phyloP scores from a whole-genome alignment of 2,113 vertebrate genomes.

The Phalacrocorax brasilianus region DNA sequence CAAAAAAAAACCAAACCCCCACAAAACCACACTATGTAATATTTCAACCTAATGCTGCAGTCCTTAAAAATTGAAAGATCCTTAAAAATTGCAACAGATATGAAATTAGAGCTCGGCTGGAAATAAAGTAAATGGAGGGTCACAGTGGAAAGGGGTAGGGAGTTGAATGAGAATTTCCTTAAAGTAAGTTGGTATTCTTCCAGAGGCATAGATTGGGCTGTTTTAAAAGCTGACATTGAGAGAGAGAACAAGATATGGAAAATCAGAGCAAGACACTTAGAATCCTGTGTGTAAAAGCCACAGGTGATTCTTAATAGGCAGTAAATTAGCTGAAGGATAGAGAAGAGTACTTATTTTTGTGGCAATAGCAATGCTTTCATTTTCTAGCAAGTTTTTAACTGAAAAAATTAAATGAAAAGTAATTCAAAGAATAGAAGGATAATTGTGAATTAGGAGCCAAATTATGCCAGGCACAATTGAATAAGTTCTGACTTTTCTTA shows the following conservation, averaged over 20 bases:
- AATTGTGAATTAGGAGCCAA: slow-evolving; percentile 88
- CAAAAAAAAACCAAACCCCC: accelerated
- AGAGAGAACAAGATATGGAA: neutral
- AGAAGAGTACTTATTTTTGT: neutral
- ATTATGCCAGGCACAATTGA: slow-evolving; percentile 85
- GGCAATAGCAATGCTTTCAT: neutral
- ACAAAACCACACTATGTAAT: neutral
- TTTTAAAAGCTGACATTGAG: slow-evolving; percentile 7
- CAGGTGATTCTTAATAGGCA: slow-evolving; percentile 26
- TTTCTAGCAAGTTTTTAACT: neutral
- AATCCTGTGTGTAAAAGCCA: slow-evolving; percentile 10
- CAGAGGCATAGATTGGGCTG: neutral
- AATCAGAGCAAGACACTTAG: neutral
- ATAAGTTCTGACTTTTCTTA: slow-evolving; percentile 82
- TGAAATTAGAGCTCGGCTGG: neutral
- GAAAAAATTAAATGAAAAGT: slow-evolving; percentile 25
- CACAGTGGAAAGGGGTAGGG: neutral
- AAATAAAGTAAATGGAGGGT: neutral
- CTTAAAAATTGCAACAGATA: neutral
- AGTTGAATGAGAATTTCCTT: neutral
- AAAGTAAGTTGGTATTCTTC: neutral
- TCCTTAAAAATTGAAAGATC: neutral
- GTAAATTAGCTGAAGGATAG: neutral
- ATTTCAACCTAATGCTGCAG: neutral
- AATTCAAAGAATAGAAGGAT: slow-evolving; percentile 80